Evolutionary conservation across 2,113 vertebrate genomes (phyloP), one percentile per base, ranked within the genome.

Genomic region (Grammomys surdaster): DNA sequence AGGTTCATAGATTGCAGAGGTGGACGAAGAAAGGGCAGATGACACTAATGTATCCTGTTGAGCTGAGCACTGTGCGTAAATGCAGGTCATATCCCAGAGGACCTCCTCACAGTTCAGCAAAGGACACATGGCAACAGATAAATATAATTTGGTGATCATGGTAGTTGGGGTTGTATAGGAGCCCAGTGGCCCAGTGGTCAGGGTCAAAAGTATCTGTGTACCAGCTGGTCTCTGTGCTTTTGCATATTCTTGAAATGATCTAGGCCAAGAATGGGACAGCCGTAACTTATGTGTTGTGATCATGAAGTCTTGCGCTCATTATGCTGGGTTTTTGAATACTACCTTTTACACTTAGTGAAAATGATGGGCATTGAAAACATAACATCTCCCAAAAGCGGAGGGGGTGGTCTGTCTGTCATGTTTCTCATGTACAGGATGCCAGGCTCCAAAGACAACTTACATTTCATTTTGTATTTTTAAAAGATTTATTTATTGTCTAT

Each of bases 1-100:
- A 80, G 90, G 92, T 86, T 95, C 73, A 93, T 95, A 89, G 76
- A 80, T 65, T 94, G 94, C 10, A 56, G 90, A 89, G 54, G 60
- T 69, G 14, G 77, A 94, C 60, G 72, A 95, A 85, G 60, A 95
- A 91, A 94, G 46, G 63, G 22, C 78, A 65, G 60, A 73, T 13
- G 76, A 5, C 17, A 75, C 5, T 54, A 89, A 3, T 87, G 77
- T 69, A 91, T 77, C 36, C n/a, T 43, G 7, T 12, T 78, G 91
- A 91, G n/a, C 82, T 69, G 84, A 70, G 33, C 70, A 60, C 43
- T 88, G 17, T 89, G 94, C 67, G 56, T 58, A 96, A 93, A 94
- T 51, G 46, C 3, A 67, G 40, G 58, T 96, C 75, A 63, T 22
- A 54, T 58, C 72, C 60, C 89, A 36, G 72, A 95, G 86, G 86